Evolutionary conservation across 2,797 vertebrate species (phyloP).

Genomic region (Pyrocephalus nanus): DNA sequence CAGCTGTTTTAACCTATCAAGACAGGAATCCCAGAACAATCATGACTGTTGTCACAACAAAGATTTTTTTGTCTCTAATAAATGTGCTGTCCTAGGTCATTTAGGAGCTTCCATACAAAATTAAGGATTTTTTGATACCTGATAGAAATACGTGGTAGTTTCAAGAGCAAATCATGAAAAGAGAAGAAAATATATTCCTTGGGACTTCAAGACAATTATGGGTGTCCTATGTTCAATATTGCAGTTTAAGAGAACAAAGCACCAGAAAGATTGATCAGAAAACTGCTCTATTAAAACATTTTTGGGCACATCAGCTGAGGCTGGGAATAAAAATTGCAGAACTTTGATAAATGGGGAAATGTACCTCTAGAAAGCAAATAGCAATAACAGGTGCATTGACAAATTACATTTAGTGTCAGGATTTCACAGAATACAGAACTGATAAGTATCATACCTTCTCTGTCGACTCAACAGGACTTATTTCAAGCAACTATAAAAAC

Average conservation of each 20-base stretch:
- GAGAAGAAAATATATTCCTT: neutral
- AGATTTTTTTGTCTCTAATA: too few relatives aligned
- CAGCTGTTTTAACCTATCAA: neutral
- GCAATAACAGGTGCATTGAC: neutral
- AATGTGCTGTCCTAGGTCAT: neutral
- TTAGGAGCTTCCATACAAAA: neutral
- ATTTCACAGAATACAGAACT: neutral
- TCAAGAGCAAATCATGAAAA: neutral
- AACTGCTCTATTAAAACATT: neutral
- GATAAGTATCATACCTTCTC: neutral
- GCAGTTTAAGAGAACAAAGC: neutral
- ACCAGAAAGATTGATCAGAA: neutral
- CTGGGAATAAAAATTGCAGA: neutral
- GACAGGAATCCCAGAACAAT: neutral
- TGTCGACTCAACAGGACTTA: neutral
- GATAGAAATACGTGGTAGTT: neutral
- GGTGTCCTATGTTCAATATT: rapidly evolving
- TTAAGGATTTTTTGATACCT: neutral
- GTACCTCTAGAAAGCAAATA: neutral
- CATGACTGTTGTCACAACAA: neutral
- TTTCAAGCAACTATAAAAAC: neutral
- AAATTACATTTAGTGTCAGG: neutral
- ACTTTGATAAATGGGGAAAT: neutral
- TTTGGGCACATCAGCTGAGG: neutral
- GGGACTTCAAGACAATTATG: neutral